Percentiles rank a stretch among this genome's conserved stretches.
Evolutionary conservation across 2,797 vertebrate species (phyloP).

Genomic region (Podargus strigoides): DNA sequence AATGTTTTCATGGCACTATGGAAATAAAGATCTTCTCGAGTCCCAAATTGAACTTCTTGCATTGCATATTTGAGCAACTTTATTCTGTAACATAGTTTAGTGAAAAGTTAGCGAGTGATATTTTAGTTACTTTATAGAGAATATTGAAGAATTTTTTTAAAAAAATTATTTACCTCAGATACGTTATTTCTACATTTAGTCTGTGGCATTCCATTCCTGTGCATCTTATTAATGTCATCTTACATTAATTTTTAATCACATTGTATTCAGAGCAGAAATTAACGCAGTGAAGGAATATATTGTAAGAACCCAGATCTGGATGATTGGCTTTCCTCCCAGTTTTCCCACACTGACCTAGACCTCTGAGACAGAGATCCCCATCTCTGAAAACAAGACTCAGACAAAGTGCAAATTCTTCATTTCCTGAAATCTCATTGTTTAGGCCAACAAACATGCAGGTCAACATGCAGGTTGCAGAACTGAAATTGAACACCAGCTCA

Average conservation of each 20-base stretch:
- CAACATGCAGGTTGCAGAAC: neutral
- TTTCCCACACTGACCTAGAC: neutral
- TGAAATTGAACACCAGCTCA: neutral
- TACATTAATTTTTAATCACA: neutral
- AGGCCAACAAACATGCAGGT: constrained; percentile 51
- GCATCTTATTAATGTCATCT: neutral
- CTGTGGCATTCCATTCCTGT: neutral
- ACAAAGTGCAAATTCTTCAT: neutral
- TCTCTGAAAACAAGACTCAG: fast-evolving
- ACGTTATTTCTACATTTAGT: neutral
- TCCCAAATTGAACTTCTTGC: neutral
- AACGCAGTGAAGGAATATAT: neutral
- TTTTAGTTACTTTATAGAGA: neutral
- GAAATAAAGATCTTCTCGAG: neutral
- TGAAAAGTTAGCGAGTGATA: neutral
- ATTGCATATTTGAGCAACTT: neutral
- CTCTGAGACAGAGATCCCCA: neutral
- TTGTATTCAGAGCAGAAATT: neutral
- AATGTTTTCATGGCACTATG: neutral
- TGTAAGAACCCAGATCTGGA: neutral
- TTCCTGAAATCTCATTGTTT: constrained; percentile 36
- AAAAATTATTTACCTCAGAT: neutral
- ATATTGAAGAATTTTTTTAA: neutral
- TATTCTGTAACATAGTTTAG: neutral
- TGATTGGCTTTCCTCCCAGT: neutral